These are phyloP conservation scores for Phoeniculus purpureus DNA, from an alignment of 2,797 vertebrate genomes.

Conservation along the genomic window DNA sequence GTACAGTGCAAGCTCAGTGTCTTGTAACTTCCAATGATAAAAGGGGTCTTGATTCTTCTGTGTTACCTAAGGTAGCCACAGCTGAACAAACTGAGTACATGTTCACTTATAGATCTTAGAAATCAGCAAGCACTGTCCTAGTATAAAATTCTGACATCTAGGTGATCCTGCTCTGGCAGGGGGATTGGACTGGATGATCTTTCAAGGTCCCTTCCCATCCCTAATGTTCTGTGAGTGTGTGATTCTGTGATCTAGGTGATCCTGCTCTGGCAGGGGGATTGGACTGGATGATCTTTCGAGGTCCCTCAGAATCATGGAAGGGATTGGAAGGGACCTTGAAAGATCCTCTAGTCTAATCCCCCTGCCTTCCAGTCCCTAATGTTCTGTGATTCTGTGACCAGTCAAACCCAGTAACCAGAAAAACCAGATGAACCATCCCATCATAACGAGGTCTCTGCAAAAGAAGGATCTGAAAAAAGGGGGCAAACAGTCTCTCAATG, in stretches of 20 bases:
- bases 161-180: too few relatives aligned
- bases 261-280: too few relatives aligned
- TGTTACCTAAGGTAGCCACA: not conserved
- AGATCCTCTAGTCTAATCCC: too few relatives aligned
- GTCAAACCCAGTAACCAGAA: not conserved
- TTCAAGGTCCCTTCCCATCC: too few relatives aligned
- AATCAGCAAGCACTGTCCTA: not conserved
- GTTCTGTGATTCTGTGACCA: too few relatives aligned
- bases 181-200: too few relatives aligned
- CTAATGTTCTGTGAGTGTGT: too few relatives aligned
- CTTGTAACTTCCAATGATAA: not conserved
- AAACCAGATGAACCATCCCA: not conserved
- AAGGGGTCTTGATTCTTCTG: not conserved
- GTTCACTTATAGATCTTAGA: not conserved
- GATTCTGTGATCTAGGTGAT: too few relatives aligned
- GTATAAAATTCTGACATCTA: not conserved
- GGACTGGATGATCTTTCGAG: too few relatives aligned
- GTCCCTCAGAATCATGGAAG: too few relatives aligned
- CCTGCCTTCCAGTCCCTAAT: too few relatives aligned
- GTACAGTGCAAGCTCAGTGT: not conserved
- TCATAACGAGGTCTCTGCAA: rapidly evolving
- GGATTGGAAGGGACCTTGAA: too few relatives aligned
- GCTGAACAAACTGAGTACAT: not conserved
- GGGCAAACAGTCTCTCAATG: not conserved
- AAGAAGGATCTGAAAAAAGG: not conserved